Conservation (phyloP, 2,113 vertebrate species). For the Rhinichthys klamathensis region DNA sequence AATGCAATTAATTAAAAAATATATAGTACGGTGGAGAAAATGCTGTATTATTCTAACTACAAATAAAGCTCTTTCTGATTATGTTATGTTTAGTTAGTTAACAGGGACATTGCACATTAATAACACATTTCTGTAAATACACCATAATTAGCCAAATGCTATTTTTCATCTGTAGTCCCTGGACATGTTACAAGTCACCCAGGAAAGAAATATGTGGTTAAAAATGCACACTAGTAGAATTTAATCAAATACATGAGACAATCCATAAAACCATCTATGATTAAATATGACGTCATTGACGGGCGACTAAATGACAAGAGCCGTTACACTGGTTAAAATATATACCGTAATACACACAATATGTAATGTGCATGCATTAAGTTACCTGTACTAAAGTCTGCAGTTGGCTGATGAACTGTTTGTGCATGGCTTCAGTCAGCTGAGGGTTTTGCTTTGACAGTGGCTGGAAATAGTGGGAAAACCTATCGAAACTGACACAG, state of each 20-base stretch:
- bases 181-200: too few species aligned
- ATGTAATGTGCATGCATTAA: too few species aligned
- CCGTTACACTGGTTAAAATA: too few species aligned
- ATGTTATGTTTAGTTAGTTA: neutral
- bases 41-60: too few species aligned
- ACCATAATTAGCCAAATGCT: neutral
- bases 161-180: neutral
- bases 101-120: neutral
- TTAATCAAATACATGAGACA: neutral
- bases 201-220: neutral
- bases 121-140: neutral
- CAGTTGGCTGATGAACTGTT: slow-evolving; percentile 85
- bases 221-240: neutral
- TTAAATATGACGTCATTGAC: too few species aligned
- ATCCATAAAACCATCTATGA: too few species aligned
- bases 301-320: too few species aligned
- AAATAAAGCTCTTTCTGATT: too few species aligned
- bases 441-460: slow-evolving; percentile 83
- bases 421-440: slow-evolving; percentile 82
- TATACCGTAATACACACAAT: too few species aligned
- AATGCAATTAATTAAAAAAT: too few species aligned
- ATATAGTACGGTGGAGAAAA: too few species aligned
- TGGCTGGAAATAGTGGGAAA: slow-evolving; percentile 78
- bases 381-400: slow-evolving; percentile 78
- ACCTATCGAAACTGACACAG: slow-evolving; percentile 81